A percentile compares a stretch with the other conserved stretches of the same genome.
Evolutionary conservation across 2,113 vertebrate species (phyloP).

Genomic region (Chamaetylas fuelleborni): DNA sequence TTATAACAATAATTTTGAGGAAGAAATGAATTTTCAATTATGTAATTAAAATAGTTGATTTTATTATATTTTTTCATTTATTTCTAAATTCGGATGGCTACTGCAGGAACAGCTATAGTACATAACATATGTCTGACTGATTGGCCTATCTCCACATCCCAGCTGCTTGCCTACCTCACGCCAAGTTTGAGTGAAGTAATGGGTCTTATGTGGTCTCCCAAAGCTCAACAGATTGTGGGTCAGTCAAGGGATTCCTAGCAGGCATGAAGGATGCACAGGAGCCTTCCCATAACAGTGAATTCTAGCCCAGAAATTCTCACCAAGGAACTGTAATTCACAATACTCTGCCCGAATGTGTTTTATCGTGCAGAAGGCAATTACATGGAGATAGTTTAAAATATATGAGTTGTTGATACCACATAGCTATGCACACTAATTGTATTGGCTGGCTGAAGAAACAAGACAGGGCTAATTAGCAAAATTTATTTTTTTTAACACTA

Average conservation of each 20-base stretch:
- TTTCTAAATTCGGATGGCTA: neutral
- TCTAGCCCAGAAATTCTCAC: neutral
- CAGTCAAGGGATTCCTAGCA: neutral
- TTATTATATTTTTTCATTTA: neutral
- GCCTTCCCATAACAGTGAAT: neutral
- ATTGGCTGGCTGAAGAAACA: neutral
- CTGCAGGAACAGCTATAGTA: neutral
- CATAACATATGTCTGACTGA: neutral
- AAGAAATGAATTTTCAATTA: neutral
- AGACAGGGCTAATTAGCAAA: neutral
- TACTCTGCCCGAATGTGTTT: neutral
- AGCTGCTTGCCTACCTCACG: neutral
- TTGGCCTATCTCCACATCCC: neutral
- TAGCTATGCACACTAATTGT: neutral
- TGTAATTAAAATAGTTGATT: neutral
- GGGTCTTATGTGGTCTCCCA: neutral
- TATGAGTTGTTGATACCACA: neutral
- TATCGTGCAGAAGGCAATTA: neutral
- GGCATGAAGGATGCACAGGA: neutral
- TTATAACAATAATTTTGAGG: neutral
- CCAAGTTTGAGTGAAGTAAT: neutral
- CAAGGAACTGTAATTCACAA: neutral
- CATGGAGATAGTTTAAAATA: neutral
- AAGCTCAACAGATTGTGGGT: neutral
- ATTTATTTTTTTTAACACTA: neutral